These are phyloP conservation scores for Micromys minutus DNA, from an alignment of 2,113 vertebrate species.

Conservation along the genomic window DNA sequence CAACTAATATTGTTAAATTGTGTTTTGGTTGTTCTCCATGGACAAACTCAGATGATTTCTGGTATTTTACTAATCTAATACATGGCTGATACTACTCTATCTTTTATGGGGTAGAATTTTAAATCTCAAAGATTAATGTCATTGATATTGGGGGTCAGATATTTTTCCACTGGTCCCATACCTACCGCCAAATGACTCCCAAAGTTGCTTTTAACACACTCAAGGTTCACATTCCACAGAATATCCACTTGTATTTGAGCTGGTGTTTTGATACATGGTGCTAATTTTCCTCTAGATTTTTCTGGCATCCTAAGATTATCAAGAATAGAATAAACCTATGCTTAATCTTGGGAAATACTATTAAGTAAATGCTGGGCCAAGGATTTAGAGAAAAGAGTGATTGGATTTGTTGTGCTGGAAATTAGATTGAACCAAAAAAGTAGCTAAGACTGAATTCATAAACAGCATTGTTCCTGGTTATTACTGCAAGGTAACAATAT, in stretches of 20 bases:
- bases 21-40: conserved; percentile 16
- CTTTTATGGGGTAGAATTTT: conserved; percentile 2
- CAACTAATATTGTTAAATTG: neutral
- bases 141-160: neutral
- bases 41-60: conserved; percentile 55
- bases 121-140: conserved; percentile 44
- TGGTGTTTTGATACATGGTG: conserved; percentile 38
- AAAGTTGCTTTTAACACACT: conserved; percentile 26
- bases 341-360: conserved; percentile 32
- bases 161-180: neutral
- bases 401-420: neutral
- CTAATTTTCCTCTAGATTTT: conserved; percentile 59
- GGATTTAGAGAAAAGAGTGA: neutral
- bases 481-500: conserved; percentile 34
- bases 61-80: conserved; percentile 32
- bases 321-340: conserved; percentile 22
- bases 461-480: conserved; percentile 50
- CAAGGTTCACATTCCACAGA: conserved; percentile 41
- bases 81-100: neutral
- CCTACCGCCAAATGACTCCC: neutral
- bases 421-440: conserved; percentile 37
- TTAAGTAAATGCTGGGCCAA: conserved; percentile 16
- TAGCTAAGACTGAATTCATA: conserved; percentile 7
- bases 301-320: conserved; percentile 11
- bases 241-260: conserved; percentile 23